Evolutionary conservation across 2,888 invertebrate genomes (phyloP), one percentile per base, ranked within the genome.

Genomic region (Pyrgus malvae): DNA sequence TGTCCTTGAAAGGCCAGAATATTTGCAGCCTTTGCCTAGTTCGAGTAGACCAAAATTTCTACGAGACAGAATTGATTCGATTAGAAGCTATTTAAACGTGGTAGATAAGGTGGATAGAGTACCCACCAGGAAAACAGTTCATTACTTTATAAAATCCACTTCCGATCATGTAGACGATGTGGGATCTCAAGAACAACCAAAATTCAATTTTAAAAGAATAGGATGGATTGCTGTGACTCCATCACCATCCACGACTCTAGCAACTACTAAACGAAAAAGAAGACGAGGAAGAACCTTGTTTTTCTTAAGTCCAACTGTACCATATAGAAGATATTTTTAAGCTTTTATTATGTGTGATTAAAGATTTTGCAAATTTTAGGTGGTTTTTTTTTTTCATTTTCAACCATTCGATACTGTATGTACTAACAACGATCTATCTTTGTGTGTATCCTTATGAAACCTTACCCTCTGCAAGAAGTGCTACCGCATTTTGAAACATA

Each of bases 251-350:
- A 57, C 62, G 0, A 44, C 54, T 2, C 23, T 21, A 11, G 11
- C 27, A 16, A 48, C 50, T 4, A 17, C 14, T 11, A 58, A 49
- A 33, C 65, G 55, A 8, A 70, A 69, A 0, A 68, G 53, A 46
- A 67, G 76, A 51, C 61, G 66, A 23, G 67, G 75, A 40, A 72
- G 72, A 58, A 86, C 86, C 0, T 72, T 88, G 55, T 87, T 85
- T 66, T 89, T 84, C 63, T 68, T 82, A 53, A 88, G 86, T 56
- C 88, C 88, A 0, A 86, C 87, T 17, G 71, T 70, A 51, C 74
- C 81, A 1, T 80, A 80, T 51, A 76, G 79, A 56, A 65, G 68
- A 58, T 85, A 80, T 67, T 76, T 78, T 70, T 80, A 76, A 73
- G 17, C 38, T 51, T 63, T 45, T 59, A 49, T 57, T 55, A 49